phyloP scores from a whole-genome alignment of 2,113 vertebrate species.

The Caranx ignobilis region DNA sequence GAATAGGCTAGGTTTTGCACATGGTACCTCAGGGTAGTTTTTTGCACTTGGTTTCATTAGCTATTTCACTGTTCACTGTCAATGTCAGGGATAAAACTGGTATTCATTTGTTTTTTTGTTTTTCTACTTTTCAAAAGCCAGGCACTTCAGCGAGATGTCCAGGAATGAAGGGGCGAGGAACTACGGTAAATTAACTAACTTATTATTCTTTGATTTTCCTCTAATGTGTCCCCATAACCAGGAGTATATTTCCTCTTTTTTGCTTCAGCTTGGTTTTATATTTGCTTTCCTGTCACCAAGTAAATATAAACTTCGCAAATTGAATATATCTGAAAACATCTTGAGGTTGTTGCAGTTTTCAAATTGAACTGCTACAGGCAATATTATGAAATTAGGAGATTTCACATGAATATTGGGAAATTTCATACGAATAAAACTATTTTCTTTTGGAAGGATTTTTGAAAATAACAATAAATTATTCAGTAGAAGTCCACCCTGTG shows the following conservation, averaged over 20 bases:
- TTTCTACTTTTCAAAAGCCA: neutral
- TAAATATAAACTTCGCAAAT: too few species aligned
- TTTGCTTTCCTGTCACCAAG: neutral
- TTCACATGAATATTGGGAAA: neutral
- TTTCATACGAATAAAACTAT: neutral
- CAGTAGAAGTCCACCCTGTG: neutral
- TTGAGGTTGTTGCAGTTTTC: neutral
- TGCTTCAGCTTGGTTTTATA: neutral
- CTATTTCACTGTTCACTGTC: neutral
- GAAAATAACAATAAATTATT: neutral
- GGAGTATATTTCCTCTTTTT: too few species aligned
- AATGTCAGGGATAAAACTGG: neutral
- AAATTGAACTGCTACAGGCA: neutral
- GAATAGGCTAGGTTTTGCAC: neutral
- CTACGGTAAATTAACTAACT: neutral
- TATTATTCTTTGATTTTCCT: neutral
- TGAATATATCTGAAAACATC: neutral
- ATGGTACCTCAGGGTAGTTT: neutral
- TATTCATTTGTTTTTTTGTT: neutral
- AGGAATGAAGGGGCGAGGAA: neutral
- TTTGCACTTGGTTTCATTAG: neutral
- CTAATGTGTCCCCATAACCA: neutral
- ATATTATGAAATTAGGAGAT: neutral
- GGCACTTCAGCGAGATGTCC: too few species aligned
- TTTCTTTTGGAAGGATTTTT: neutral